Evolutionary conservation across 2,888 invertebrate genomes (phyloP).

Genomic region (Apamea epomidion): DNA sequence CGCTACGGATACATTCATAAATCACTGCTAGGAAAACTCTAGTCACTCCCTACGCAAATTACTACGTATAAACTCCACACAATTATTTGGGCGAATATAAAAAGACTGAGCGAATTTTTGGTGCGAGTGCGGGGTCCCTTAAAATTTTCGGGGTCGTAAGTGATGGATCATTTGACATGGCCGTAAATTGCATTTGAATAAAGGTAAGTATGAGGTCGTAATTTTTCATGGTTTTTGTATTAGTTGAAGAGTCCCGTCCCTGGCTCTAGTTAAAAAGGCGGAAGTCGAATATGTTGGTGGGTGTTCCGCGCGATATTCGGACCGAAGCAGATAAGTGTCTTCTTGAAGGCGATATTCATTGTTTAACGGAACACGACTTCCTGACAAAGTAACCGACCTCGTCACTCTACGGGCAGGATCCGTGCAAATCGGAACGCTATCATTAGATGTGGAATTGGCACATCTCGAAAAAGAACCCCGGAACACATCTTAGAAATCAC

Average conservation of each 20-base stretch:
- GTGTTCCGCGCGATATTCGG: constrained; percentile 11
- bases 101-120: constrained; percentile 43
- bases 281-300: constrained; percentile 1
- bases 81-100: constrained; percentile 57
- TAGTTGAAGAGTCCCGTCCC: neutral
- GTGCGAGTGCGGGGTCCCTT: constrained; percentile 24
- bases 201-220: constrained; percentile 24
- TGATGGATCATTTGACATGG: constrained; percentile 47
- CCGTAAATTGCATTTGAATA: constrained; percentile 52
- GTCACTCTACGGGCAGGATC: constrained; percentile 16
- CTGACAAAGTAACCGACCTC: constrained; percentile 30
- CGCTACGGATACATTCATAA: constrained; percentile 64
- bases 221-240: constrained; percentile 7
- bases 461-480: neutral
- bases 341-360: constrained; percentile 56
- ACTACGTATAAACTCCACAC: constrained; percentile 60
- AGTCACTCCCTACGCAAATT: constrained; percentile 68
- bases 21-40: constrained; percentile 66
- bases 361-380: constrained; percentile 52
- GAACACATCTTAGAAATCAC: neutral
- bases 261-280: constrained; percentile 1
- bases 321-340: constrained; percentile 22
- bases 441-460: neutral
- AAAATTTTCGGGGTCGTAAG: constrained; percentile 29
- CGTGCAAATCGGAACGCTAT: constrained; percentile 19